Conservation (phyloP, 2,888 invertebrate species). For the Tiphia femorata region DNA sequence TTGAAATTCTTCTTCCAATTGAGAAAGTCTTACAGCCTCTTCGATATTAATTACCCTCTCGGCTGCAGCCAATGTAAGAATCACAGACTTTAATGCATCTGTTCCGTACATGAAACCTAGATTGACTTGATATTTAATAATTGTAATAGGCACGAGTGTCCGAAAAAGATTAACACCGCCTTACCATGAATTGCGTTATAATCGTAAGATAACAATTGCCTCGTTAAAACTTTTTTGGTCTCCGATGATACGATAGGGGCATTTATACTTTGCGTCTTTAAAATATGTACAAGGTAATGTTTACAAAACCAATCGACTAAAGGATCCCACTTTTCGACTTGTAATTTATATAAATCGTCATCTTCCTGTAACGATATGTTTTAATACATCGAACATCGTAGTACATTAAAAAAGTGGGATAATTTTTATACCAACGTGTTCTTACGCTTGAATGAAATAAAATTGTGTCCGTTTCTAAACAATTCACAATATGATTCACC, state of each 20-base stretch:
- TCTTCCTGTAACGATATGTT: conserved; percentile 80
- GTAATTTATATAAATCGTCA: conserved; percentile 80
- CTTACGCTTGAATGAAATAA: conserved; percentile 82
- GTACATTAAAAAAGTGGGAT: not conserved
- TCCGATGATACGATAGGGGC: conserved; percentile 77
- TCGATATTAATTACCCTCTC: conserved; percentile 83
- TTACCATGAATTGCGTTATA: conserved; percentile 87
- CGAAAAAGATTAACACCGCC: too few species aligned
- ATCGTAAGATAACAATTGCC: conserved; percentile 86
- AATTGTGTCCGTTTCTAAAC: conserved; percentile 85
- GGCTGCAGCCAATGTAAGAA: conserved; percentile 86
- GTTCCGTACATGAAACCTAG: conserved; percentile 87
- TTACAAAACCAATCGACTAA: conserved; percentile 90
- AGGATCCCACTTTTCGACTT: conserved; percentile 90
- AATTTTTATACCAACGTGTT: conserved; percentile 31
- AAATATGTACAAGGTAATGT: conserved; percentile 80
- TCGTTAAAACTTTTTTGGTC: conserved; percentile 78
- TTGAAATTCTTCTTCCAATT: conserved; percentile 95
- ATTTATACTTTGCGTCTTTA: conserved; percentile 79
- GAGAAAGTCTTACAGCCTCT: conserved; percentile 85
- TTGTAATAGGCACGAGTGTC: too few species aligned
- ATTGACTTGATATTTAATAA: conserved; percentile 12
- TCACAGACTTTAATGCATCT: conserved; percentile 91
- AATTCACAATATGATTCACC: conserved; percentile 83
- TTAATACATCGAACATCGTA: not conserved